Conservation (phyloP, 2,888 invertebrate genomes). For the Tribolium freemani region DNA sequence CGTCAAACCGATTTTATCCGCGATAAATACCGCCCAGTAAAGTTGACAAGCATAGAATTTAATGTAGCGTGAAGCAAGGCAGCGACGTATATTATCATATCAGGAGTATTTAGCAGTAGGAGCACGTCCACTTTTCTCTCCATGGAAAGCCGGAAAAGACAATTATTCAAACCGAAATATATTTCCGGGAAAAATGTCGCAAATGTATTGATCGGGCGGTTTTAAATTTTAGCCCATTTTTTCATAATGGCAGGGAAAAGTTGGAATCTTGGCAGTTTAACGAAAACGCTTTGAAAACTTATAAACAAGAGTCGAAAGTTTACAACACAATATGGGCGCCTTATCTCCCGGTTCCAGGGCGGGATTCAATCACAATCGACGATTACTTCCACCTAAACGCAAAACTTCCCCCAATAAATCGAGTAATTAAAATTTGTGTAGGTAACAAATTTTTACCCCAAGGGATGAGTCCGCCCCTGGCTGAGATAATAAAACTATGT, state of each 20-base stretch:
- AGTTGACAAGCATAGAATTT: background rate
- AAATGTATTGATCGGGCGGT: background rate
- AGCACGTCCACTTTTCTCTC: background rate
- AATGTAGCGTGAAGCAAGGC: background rate
- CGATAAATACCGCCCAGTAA: background rate
- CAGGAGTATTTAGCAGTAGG: background rate
- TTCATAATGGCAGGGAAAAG: too few relatives aligned
- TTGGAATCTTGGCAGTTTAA: too few relatives aligned
- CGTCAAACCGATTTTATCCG: background rate
- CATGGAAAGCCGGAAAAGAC: constrained; percentile 6
- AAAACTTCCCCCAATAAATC: too few relatives aligned
- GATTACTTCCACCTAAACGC: too few relatives aligned
- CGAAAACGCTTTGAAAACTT: too few relatives aligned
- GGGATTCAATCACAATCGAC: background rate
- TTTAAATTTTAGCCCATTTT: too few relatives aligned
- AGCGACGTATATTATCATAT: constrained; percentile 10
- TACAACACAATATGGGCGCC: too few relatives aligned
- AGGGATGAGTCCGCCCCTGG: background rate
- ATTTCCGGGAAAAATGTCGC: background rate
- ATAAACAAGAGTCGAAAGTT: too few relatives aligned
- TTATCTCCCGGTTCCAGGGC: too few relatives aligned
- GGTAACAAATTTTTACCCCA: background rate
- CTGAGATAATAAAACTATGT: constrained; percentile 23
- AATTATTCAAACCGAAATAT: constrained; percentile 13
- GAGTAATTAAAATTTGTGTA: too few relatives aligned